A percentile compares a stretch with the other conserved stretches of the same genome.
phyloP scores from a whole-genome alignment of 2,113 vertebrate species.

The Phocoena phocoena region DNA sequence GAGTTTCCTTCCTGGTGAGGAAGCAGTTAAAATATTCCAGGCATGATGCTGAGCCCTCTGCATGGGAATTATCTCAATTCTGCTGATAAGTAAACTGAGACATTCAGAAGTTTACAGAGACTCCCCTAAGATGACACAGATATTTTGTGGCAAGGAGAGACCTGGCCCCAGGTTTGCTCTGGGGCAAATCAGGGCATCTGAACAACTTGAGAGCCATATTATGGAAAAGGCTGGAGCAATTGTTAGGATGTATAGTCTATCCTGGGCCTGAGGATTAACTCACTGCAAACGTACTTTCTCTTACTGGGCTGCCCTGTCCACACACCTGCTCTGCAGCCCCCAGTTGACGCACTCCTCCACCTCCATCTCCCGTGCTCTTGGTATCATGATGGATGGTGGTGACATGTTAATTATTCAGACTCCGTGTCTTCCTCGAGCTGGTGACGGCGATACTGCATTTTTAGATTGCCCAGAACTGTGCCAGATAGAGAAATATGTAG shows the following conservation, averaged over 20 bases:
- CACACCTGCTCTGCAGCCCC: neutral
- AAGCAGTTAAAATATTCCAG: neutral
- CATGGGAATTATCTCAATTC: neutral
- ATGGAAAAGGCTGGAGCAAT: neutral
- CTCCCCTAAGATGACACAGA: neutral
- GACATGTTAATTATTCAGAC: conserved; percentile 88
- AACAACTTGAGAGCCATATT: neutral
- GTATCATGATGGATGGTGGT: conserved; percentile 85
- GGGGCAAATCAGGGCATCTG: neutral
- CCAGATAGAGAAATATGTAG: conserved; percentile 82
- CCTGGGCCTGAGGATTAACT: neutral
- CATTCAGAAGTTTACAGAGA: neutral
- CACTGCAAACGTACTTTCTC: neutral
- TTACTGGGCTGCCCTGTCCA: neutral
- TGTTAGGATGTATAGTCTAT: neutral
- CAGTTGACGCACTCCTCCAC: conserved; percentile 20
- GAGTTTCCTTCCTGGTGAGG: neutral
- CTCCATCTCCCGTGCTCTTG: conserved; percentile 53
- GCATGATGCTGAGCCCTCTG: neutral
- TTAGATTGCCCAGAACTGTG: conserved; percentile 83
- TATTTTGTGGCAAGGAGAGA: neutral
- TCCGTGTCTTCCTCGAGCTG: conserved; percentile 82
- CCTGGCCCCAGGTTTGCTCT: neutral
- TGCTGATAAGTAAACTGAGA: neutral
- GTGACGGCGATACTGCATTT: conserved; percentile 86